Evolutionary conservation across 2,113 vertebrate genomes (phyloP), one percentile per base, ranked within the genome.

Genomic region (Heliornis fulica): DNA sequence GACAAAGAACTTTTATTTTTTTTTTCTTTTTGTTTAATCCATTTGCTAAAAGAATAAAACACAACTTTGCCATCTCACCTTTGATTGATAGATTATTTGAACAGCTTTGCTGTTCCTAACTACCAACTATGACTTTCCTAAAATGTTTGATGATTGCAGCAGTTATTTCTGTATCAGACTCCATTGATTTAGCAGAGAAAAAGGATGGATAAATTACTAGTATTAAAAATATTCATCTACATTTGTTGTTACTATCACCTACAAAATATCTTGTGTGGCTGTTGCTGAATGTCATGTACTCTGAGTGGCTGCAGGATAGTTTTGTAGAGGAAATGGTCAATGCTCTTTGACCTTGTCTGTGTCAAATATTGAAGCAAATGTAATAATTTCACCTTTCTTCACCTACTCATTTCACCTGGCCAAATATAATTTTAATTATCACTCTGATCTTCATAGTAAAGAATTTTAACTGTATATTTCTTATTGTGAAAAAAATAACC

Each of bases 341-440:
- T 69, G 70, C 11, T 85, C 74, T 90, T 23, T 83, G 90, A 83
- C 71, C 53, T 76, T 69, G 71, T 13, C 41, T 36, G 26, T 82
- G 60, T 88, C 78, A 95, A 80, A 89, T 69, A 85, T 26, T 54
- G 63, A 95, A 94, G 84, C 4, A 91, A 91, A 90, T 63, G 9
- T 69, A 70, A 87, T 83, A 89, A 76, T 48, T 93, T n/a, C n/a
- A n/a, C n/a, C n/a, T n/a, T n/a, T n/a, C n/a, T n/a, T n/a, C n/a
- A 32, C 85, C 75, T 88, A 61, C 32, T 80, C 5, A 0, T 94
- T 95, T 96, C 59, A 94, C 86, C 76, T 90, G 96, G 57, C 16
- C 61, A 93, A 86, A 86, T 83, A 68, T 80, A 66, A 91, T 32
- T 89, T 91, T 65, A 94, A 84, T 89, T 96, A 91, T 82, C 79